Evolutionary conservation across 2,113 vertebrate genomes (phyloP), one percentile per base, ranked within the genome.

Genomic region (Eretmochelys imbricata): DNA sequence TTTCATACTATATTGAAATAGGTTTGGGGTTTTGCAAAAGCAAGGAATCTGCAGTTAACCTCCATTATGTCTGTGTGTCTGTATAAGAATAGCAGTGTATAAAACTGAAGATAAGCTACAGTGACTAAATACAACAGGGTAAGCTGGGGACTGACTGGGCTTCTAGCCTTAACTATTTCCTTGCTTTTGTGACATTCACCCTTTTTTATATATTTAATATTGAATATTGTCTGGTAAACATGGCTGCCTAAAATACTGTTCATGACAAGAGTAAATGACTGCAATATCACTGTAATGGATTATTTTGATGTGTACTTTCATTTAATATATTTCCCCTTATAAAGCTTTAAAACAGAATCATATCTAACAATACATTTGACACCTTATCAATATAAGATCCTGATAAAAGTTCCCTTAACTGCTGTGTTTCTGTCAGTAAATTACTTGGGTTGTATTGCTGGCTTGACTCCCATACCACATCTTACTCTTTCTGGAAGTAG

Each of bases 231-330:
- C 91, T 93, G 90, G 94, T 98, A 96, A 98, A 90, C 87, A 87
- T 90, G 96, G 96, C 87, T 95, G 88, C 96, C 98, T 97, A 89
- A 98, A 97, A 97, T 96, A 93, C 96, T 97, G 97, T 98, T 94
- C 92, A 89, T 97, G 91, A 93, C 76, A 97, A 97, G 92, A 94
- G 98, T 98, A 98, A 99, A 97, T 65, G 59, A 95, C 93, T 94
- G 95, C 97, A 91, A 38, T 88, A 95, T 96, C 92, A 97, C 95
- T 96, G 97, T 89, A 95, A 96, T 50, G 53, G 90, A 51, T 85
- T 79, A 93, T 91, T 97, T 95, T 90, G 95, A 82, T 0, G 4
- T 91, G 65, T 94, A 83, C 38, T 95, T 95, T 93, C 69, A 79
- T 82, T 82, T 78, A 80, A 48, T 49, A 65, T 50, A 59, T 38